Conservation (phyloP, 2,888 invertebrate genomes). For the Drosophila lacicola region DNA sequence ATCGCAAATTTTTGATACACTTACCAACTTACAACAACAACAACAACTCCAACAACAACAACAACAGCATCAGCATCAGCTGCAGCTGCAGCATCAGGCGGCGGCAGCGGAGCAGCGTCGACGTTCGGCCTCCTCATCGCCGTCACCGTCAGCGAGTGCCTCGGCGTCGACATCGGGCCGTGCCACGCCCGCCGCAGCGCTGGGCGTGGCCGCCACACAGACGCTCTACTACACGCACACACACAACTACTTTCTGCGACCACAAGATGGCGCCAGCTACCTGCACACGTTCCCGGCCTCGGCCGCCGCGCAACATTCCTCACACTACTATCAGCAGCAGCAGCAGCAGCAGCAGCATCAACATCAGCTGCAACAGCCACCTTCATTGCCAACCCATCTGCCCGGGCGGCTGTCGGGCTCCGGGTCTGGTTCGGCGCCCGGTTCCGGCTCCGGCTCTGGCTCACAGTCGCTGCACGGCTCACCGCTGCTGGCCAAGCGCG, state of each 20-base stretch:
- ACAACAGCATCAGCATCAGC: conserved; percentile 87
- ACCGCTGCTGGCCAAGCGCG: conserved; percentile 82
- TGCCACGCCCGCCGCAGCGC: conserved; percentile 69
- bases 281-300: conserved; percentile 83
- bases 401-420: conserved; percentile 45
- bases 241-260: conserved; percentile 77
- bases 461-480: conserved; percentile 82
- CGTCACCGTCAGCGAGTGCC: conserved; percentile 69
- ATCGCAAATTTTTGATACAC: conserved; percentile 93
- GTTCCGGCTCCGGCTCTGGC: conserved; percentile 50
- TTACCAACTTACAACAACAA: conserved; percentile 90
- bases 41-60: conserved; percentile 88
- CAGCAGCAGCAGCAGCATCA: conserved; percentile 63
- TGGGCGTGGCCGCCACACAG: conserved; percentile 65
- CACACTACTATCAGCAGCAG: conserved; percentile 57
- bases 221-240: conserved; percentile 64
- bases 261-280: conserved; percentile 74
- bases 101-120: conserved; percentile 53
- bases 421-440: conserved; percentile 41
- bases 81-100: conserved; percentile 86
- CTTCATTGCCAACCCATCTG: conserved; percentile 56
- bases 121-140: conserved; percentile 72
- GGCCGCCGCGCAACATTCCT: conserved; percentile 73
- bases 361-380: conserved; percentile 57
- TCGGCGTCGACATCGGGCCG: conserved; percentile 71